phyloP scores from a whole-genome alignment of 2,888 invertebrate genomes.

The Apoda limacodes region DNA sequence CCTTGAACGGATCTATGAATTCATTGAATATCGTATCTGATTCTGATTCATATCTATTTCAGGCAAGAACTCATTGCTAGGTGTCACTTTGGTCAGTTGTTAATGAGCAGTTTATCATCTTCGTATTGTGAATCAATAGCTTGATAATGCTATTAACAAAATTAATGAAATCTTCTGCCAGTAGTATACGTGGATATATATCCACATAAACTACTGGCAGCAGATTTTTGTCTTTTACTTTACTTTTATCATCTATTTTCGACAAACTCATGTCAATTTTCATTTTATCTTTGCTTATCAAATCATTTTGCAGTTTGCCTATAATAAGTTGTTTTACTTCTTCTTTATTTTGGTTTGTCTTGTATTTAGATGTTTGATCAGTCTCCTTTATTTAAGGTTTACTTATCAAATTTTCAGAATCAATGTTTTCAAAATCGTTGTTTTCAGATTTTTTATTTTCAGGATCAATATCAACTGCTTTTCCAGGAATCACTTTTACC shows the following conservation, averaged over 20 bases:
- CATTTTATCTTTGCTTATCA: conserved; percentile 1
- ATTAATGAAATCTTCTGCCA: too few relatives aligned
- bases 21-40: conserved; percentile 1
- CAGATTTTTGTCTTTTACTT: conserved; percentile 1
- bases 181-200: too few relatives aligned
- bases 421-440: conserved; percentile 1
- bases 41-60: too few relatives aligned
- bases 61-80: too few relatives aligned
- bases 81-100: too few relatives aligned
- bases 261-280: neutral
- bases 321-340: too few relatives aligned
- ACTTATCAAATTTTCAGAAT: conserved; percentile 1
- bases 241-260: conserved; percentile 1
- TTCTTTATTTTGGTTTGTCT: conserved; percentile 1
- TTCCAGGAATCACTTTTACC: conserved; percentile 2
- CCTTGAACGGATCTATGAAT: conserved; percentile 2
- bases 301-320: neutral
- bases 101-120: too few relatives aligned
- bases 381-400: conserved; percentile 1
- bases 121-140: conserved; percentile 1
- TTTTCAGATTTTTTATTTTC: too few relatives aligned
- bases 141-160: too few relatives aligned
- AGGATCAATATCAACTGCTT: conserved; percentile 1
- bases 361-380: conserved; percentile 1
- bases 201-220: conserved; percentile 2